Evolutionary conservation across 1,140 invertebrate genomes (phyloP).

Genomic region (Polypedilum pembai): DNA sequence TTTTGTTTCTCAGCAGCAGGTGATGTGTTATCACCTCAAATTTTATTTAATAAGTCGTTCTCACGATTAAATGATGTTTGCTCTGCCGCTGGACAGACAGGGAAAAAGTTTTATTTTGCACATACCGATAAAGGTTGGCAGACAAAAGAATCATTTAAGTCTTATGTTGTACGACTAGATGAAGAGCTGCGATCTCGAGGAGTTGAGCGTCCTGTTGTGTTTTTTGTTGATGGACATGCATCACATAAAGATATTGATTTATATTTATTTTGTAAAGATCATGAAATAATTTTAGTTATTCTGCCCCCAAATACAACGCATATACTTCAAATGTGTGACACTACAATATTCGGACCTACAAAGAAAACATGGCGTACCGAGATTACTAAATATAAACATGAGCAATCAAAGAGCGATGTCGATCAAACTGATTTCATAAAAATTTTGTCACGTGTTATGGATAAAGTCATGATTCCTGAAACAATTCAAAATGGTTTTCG

Average conservation of each 20-base stretch:
- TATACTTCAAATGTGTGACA: slow-evolving; percentile 43
- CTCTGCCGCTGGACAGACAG: not conserved
- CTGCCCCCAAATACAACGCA: slow-evolving; percentile 44
- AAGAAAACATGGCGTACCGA: slow-evolving; percentile 36
- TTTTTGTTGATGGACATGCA: slow-evolving; percentile 44
- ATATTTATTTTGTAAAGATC: slow-evolving; percentile 41
- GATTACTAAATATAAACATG: slow-evolving; percentile 33
- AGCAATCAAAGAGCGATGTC: slow-evolving; percentile 32
- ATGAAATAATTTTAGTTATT: slow-evolving; percentile 41
- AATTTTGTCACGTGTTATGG: not conserved
- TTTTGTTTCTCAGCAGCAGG: not conserved
- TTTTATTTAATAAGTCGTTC: not conserved
- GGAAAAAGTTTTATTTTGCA: slow-evolving; percentile 34
- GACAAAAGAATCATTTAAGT: slow-evolving; percentile 42
- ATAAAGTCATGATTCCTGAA: not conserved
- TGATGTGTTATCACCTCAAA: not conserved
- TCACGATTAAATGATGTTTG: not conserved
- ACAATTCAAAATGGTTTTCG: not conserved
- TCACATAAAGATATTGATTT: slow-evolving; percentile 39
- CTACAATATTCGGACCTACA: slow-evolving; percentile 40
- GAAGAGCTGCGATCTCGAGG: slow-evolving; percentile 33
- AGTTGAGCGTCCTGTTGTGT: slow-evolving; percentile 37
- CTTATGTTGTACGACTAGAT: slow-evolving; percentile 43
- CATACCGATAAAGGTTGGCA: slow-evolving; percentile 43
- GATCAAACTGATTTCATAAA: slow-evolving; percentile 29